Base-by-base conservation (phyloP, 1,140 invertebrate species). In the Tachypleus tridentatus region DNA sequence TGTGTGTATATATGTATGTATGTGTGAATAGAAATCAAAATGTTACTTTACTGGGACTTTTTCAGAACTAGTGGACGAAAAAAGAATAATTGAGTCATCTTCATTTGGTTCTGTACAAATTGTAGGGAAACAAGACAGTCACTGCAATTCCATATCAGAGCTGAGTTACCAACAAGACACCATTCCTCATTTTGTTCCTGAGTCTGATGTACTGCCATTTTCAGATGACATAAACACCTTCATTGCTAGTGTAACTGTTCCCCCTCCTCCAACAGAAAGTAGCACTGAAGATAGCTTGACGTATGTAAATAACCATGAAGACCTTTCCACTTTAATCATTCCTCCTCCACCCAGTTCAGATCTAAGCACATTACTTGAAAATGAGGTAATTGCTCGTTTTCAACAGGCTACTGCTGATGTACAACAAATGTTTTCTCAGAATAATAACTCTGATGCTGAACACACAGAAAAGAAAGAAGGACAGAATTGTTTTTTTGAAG, bases 201-300 rank as follows among this genome's bases (percentile, higher is more conserved):
- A 5, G 9, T 49, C 29, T 53, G 51, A 49, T 53, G 4, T n/a
- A n/a, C 2, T 29, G 29, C 29, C 29, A 29, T 29, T 29, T 29
- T 29, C 29, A 29, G 70, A 79, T 63, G 82, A 83, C 70, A 78
- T 93, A 66, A 90, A 93, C 74, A 82, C 85, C 61, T 89, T 93
- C 73, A 83, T 92, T 70, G 88, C 87, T n/a, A 87, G 85, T 70
- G 85, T 92, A 49, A 86, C 86, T 29, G 83, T 93, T 61, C 88
- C 87, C 49, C 89, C 89, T 5, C 81, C 81, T 51, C 80, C 80
- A 51, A 50, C 62, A 5, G 54, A 60, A 7, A 68, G 51, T n/a
- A 52, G 49, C 49, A 57, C 52, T 5, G 61, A 67, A n/a, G 47
- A 29, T 3, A 29, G 49, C 4, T 52, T 50, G 5, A 9, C 29